phyloP scores from a whole-genome alignment of 2,113 vertebrate genomes.

The Oreocharis arfaki region DNA sequence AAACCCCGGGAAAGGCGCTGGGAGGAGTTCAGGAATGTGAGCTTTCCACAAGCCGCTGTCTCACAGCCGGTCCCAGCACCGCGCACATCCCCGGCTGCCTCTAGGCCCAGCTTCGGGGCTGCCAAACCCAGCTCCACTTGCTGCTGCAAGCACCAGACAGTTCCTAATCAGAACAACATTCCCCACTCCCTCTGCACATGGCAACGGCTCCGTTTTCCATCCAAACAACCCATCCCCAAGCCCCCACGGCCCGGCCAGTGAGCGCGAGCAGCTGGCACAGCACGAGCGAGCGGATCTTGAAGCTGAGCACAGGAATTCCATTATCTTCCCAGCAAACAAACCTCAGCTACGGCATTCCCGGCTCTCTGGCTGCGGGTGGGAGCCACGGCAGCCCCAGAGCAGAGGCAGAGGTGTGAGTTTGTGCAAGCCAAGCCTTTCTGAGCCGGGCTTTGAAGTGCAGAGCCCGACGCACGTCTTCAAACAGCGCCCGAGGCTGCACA shows the following conservation, averaged over 20 bases:
- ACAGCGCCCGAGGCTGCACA: constrained; percentile 20
- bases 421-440: constrained; percentile 29
- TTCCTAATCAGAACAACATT: not conserved
- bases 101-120: not conserved
- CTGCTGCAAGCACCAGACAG: not conserved
- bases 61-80: not conserved
- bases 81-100: accelerated
- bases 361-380: not conserved
- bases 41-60: not conserved
- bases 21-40: not conserved
- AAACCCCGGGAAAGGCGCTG: not conserved
- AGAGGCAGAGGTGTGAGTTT: not conserved
- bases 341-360: accelerated
- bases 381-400: not conserved
- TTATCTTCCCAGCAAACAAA: not conserved
- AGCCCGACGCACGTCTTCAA: not conserved
- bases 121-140: not conserved
- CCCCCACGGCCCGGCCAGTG: not conserved
- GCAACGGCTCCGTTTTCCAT: not conserved
- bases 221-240: not conserved
- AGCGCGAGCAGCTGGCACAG: not conserved
- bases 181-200: not conserved
- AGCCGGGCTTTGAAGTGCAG: constrained; percentile 4
- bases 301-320: not conserved
- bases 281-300: accelerated